A percentile compares a stretch with the other conserved stretches of the same genome.
phyloP scores from a whole-genome alignment of 1,140 invertebrate genomes.

The Caenorhabditis latens region DNA sequence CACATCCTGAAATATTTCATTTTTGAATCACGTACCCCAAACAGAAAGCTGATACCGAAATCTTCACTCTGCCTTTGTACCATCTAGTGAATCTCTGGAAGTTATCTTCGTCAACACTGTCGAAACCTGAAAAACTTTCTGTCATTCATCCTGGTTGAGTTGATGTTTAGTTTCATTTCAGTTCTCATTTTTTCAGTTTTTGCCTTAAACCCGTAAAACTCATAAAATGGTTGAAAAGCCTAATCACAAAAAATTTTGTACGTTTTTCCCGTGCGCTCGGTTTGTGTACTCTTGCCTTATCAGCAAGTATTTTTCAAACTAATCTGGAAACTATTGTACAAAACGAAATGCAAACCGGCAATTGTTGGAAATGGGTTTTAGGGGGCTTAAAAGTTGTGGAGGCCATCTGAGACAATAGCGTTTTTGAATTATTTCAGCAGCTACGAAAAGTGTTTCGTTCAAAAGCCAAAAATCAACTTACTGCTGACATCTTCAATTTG shows the following conservation, averaged over 20 bases:
- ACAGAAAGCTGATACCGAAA: neutral
- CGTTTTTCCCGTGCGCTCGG: neutral
- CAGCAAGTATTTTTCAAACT: conserved; percentile 16
- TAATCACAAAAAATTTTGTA: conserved; percentile 17
- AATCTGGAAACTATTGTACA: conserved; percentile 31
- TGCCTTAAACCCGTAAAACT: neutral
- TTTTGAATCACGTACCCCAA: neutral
- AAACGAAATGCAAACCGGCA: neutral
- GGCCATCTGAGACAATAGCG: neutral
- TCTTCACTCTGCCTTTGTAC: conserved; percentile 51
- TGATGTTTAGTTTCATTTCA: neutral
- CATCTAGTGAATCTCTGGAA: conserved; percentile 55
- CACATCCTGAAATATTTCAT: conserved; percentile 21
- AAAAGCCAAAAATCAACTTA: conserved; percentile 5
- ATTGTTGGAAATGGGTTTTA: neutral
- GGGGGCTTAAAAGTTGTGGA: neutral
- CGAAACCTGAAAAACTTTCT: neutral
- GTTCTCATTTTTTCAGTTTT: neutral
- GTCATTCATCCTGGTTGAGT: neutral
- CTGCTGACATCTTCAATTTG: neutral
- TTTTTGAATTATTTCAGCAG: neutral
- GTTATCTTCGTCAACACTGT: conserved; percentile 48
- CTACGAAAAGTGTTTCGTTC: neutral
- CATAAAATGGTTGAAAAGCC: neutral
- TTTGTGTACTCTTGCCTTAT: neutral